phyloP scores from a whole-genome alignment of 2,888 invertebrate species.

The Stenodera caucasica region DNA sequence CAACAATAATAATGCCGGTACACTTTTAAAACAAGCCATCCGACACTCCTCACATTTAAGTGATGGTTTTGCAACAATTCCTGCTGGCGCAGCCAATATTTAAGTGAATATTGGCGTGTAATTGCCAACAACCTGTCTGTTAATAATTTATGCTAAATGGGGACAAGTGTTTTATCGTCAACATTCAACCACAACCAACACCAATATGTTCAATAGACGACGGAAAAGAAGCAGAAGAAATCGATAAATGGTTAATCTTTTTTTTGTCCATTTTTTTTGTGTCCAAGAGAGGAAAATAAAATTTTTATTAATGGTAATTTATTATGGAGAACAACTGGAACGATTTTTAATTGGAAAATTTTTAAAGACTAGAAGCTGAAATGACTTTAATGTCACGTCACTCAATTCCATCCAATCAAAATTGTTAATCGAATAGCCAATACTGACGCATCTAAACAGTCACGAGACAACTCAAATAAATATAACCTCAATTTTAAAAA shows the following conservation, averaged over 20 bases:
- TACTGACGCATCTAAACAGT: too few species aligned
- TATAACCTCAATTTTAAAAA: too few species aligned
- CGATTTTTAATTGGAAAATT: not conserved
- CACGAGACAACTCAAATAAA: too few species aligned
- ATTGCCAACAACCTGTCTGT: constrained; percentile 20
- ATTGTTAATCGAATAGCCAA: too few species aligned
- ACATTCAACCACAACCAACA: not conserved
- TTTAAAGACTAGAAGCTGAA: not conserved
- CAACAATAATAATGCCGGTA: not conserved
- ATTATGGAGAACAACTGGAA: not conserved
- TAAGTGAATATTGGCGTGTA: constrained; percentile 26
- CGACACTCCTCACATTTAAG: constrained; percentile 17
- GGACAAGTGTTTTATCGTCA: constrained; percentile 14
- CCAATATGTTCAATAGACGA: too few species aligned
- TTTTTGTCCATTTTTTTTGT: too few species aligned
- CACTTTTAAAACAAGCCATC: not conserved
- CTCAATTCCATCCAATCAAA: too few species aligned
- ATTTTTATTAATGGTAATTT: constrained; percentile 1
- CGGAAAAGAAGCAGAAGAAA: too few species aligned
- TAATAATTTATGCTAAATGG: constrained; percentile 16
- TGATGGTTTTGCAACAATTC: constrained; percentile 23
- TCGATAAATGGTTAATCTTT: too few species aligned
- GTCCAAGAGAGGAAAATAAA: too few species aligned
- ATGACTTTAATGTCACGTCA: too few species aligned
- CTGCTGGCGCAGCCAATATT: constrained; percentile 16